Evolutionary conservation across 2,888 invertebrate genomes (phyloP).

Genomic region (Osmoderma eremita): DNA sequence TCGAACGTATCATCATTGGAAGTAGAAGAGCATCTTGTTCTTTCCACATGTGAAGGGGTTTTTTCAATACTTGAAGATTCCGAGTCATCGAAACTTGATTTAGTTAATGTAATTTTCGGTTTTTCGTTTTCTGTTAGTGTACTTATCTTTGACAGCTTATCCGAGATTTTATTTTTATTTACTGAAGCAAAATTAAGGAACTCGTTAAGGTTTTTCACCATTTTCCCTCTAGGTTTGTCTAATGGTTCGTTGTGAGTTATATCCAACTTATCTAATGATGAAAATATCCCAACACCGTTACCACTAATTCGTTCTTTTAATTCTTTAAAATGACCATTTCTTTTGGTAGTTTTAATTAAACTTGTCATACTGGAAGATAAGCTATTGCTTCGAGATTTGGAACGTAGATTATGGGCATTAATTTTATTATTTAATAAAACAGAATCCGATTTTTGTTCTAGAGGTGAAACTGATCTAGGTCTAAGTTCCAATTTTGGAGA

Average conservation of each 20-base stretch:
- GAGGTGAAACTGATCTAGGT: constrained; percentile 61
- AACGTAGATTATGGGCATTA: constrained; percentile 52
- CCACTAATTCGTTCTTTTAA: constrained; percentile 67
- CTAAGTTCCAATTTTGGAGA: constrained; percentile 52
- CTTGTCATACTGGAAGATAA: constrained; percentile 63
- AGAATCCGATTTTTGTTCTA: constrained; percentile 62
- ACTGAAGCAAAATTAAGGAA: constrained; percentile 81
- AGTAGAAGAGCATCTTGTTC: constrained; percentile 58
- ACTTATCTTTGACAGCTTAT: constrained; percentile 50
- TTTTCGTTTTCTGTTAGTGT: constrained; percentile 51
- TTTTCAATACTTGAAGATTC: constrained; percentile 62
- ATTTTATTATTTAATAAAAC: constrained; percentile 58
- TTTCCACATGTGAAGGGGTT: constrained; percentile 50
- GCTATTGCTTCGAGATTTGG: constrained; percentile 54
- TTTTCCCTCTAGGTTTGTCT: constrained; percentile 52
- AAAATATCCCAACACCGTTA: constrained; percentile 67
- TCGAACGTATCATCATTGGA: constrained; percentile 64
- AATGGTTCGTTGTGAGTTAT: constrained; percentile 49
- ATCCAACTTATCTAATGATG: constrained; percentile 71
- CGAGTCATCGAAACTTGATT: constrained; percentile 65
- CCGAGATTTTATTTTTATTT: constrained; percentile 70
- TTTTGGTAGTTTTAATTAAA: constrained; percentile 60
- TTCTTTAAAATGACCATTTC: constrained; percentile 67
- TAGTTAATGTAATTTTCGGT: constrained; percentile 65
- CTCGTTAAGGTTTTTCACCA: constrained; percentile 85